A percentile compares a stretch with the other conserved stretches of the same genome.
Evolutionary conservation across 2,113 vertebrate genomes (phyloP).

Genomic region (Syngnathus floridae): DNA sequence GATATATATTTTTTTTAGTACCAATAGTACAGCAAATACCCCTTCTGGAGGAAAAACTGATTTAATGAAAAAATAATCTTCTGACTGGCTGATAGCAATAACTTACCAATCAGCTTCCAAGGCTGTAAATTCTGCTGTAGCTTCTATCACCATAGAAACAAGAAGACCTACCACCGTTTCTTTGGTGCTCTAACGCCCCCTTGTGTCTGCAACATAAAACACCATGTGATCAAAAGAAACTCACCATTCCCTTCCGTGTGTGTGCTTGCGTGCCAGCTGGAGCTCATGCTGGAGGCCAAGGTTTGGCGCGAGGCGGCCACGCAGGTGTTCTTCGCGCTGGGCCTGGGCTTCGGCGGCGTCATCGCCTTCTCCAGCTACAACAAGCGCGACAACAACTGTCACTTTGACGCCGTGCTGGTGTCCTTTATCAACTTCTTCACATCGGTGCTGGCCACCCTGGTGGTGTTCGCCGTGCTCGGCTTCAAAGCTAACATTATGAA

Average conservation of each 20-base stretch:
- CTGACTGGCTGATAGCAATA: slow-evolving; percentile 28
- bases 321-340: slow-evolving; percentile 97
- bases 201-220: not conserved
- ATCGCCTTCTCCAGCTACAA: slow-evolving; percentile 99
- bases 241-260: not conserved
- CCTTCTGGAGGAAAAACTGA: slow-evolving; percentile 15
- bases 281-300: slow-evolving; percentile 94
- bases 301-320: slow-evolving; percentile 96
- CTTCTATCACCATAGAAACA: slow-evolving; percentile 51
- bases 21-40: not conserved
- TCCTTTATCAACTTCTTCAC: slow-evolving; percentile 98
- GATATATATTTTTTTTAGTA: not conserved
- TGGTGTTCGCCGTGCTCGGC: slow-evolving; percentile 96
- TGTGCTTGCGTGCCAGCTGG: slow-evolving; percentile 69
- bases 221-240: not conserved
- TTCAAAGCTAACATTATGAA: slow-evolving; percentile 97
- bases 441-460: slow-evolving; percentile 92
- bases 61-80: not conserved
- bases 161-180: slow-evolving; percentile 14
- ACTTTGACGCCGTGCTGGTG: slow-evolving; percentile 95
- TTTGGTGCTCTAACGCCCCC: not conserved
- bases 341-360: slow-evolving; percentile 94
- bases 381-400: slow-evolving; percentile 98
- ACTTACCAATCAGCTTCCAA: slow-evolving; percentile 28
- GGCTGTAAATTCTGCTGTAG: slow-evolving; percentile 8